Evolutionary conservation across 2,797 vertebrate species (phyloP).

Genomic region (Chelmon rostratus): DNA sequence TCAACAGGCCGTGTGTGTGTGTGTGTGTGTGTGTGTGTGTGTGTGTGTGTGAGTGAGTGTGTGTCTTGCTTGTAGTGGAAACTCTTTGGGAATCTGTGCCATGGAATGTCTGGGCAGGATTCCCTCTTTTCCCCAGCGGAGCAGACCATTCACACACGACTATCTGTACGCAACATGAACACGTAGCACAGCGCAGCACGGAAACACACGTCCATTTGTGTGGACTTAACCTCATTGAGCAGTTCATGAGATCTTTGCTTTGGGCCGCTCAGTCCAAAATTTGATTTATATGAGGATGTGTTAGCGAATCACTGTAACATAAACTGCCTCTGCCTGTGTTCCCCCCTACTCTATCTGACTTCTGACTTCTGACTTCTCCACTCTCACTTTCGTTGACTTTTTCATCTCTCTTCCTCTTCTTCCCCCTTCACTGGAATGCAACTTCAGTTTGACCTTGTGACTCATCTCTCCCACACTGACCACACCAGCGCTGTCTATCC

Average conservation of each 20-base stretch:
- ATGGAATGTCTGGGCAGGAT: conserved; percentile 83
- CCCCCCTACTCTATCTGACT: conserved; percentile 48
- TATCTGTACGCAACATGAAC: conserved; percentile 64
- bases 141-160: conserved; percentile 70
- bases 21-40: conserved; percentile 42
- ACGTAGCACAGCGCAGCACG: conserved; percentile 57
- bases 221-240: conserved; percentile 23
- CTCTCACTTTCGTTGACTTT: conserved; percentile 56
- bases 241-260: conserved; percentile 47
- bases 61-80: conserved; percentile 79
- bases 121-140: conserved; percentile 79
- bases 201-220: conserved; percentile 51
- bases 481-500: conserved; percentile 67
- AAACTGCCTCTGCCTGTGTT: conserved; percentile 34
- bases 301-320: conserved; percentile 34
- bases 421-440: conserved; percentile 69
- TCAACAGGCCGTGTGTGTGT: conserved; percentile 42
- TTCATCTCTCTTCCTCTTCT: conserved; percentile 54
- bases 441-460: conserved; percentile 79
- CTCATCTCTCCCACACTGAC: conserved; percentile 83
- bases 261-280: neutral
- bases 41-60: conserved; percentile 32
- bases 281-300: conserved; percentile 43
- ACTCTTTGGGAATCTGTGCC: conserved; percentile 79
- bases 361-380: conserved; percentile 47